These are phyloP conservation scores for Hirundo rustica DNA, from an alignment of 2,797 vertebrate species.

Conservation along the genomic window DNA sequence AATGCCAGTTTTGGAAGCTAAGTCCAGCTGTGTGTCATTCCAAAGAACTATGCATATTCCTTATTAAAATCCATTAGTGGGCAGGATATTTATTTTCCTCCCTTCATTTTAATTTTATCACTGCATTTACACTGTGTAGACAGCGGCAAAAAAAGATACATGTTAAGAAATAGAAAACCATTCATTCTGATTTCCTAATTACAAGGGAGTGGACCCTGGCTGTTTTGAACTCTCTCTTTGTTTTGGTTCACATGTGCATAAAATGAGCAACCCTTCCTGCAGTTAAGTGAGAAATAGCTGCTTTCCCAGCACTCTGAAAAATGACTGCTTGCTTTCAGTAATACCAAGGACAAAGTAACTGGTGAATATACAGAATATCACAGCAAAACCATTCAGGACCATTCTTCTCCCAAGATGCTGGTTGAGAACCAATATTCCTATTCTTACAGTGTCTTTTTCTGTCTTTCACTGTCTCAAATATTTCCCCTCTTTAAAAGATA, in stretches of 20 bases:
- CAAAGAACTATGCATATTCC: neutral
- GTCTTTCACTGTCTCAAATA: neutral
- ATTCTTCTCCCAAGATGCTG: neutral
- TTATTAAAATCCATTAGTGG: neutral
- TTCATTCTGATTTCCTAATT: slow-evolving; percentile 54
- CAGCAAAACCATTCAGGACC: neutral
- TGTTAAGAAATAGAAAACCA: neutral
- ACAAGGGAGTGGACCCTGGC: neutral
- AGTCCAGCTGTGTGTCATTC: neutral
- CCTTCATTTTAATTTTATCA: neutral
- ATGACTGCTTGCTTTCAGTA: neutral
- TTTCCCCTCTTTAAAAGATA: neutral
- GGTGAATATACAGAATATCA: neutral
- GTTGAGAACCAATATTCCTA: neutral
- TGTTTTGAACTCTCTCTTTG: slow-evolving; percentile 26
- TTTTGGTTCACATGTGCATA: neutral
- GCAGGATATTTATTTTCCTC: neutral
- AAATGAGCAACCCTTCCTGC: neutral
- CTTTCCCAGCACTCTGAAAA: neutral
- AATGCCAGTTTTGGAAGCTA: neutral
- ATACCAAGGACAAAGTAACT: neutral
- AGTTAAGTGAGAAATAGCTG: slow-evolving; percentile 21
- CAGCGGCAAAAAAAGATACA: neutral
- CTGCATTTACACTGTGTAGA: neutral
- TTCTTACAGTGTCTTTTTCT: neutral